Base-by-base conservation (phyloP, 2,797 vertebrate species). In the Distichodus sexfasciatus region DNA sequence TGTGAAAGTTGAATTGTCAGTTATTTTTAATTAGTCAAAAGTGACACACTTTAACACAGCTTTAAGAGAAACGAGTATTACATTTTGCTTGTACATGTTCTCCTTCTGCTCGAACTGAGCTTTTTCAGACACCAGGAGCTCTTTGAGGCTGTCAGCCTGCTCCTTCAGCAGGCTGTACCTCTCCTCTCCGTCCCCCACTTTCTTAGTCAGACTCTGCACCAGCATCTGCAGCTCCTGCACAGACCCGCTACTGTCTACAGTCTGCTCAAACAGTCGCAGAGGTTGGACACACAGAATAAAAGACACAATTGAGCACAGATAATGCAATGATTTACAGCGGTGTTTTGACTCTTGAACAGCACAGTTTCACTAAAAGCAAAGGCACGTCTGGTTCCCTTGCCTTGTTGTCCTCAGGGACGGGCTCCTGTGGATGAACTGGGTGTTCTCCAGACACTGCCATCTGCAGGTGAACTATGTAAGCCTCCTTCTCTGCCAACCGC, bases 131-230 rank as follows among this genome's bases (percentile, higher is more conserved):
- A 0, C 82, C 41, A 94, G 87, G 57, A 84, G 76, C 31, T 87
- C 91, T 68, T 87, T 92, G 51, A 96, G 85, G 62, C 89, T 92
- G 54, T 91, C 82, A 0, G 86, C 81, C 86, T 95, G 89, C 77
- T 95, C 94, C 81, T 92, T 89, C 14, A 94, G 90, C 26, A 96
- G 81, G 68, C 93, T 94, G 86, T 87, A 94, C 21, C 87, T 91
- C 79, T 96, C 94, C 59, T 96, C 94, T 9, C 87, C 89, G 50
- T 94, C 93, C 11, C 87, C 94, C 60, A 96, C 92, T 66, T 94
- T 95, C 84, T 78, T 93, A 57, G 92, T 96, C 53, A 96, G 91
- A 66, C 82, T 93, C 64, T 92, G 90, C 71, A 95, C 86, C 60
- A 95, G 79, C 70, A 89, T 68, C 83, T 93, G 85, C 74, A 94